Base-by-base conservation (phyloP, 2,797 vertebrate species). In the Enteromius treurensis region DNA sequence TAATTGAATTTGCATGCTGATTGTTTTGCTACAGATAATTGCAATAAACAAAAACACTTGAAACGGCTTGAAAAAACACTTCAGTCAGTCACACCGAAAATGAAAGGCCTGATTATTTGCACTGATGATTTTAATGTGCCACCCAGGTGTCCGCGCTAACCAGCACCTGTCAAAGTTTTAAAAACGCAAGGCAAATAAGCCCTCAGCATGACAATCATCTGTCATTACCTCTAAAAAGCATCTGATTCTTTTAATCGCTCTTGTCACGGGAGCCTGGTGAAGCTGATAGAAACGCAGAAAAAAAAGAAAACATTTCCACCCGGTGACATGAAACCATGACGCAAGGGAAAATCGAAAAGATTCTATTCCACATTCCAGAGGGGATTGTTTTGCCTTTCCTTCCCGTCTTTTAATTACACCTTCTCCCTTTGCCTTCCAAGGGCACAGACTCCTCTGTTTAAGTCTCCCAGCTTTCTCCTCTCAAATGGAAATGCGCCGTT, bases 371-470 rank as follows among this genome's bases (percentile, higher is more conserved):
- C 86, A 89, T 89, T 89, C 88, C 87, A 84, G 26, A 67, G 45
- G 65, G 90, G 83, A 86, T 88, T 83, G 79, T 84, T 82, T 87
- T 77, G 79, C 69, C 70, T 68, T 85, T 62, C 37, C 79, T 40
- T 86, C 79, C 79, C 76, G 53, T 71, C 77, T 85, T 94, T 94
- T 94, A 95, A 95, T 95, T 93, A 94, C 91, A 93, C 89, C 90
- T 90, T 94, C 92, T 93, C 92, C 91, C 90, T 89, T 94, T 94
- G 90, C 93, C 87, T 89, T 93, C 89, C 91, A 13, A 90, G 88
- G 91, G 93, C 88, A 85, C 88, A 87, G 93, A 92, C 92, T 92
- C 91, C 92, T 83, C 90, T 89, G 68, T 40, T 67, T 70, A 79
- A 83, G 53, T 76, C 87, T 67, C 53, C 19, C 9, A 53, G 85